Base-by-base conservation (phyloP, 2,113 vertebrate genomes). In the Phalacrocorax pelagicus region DNA sequence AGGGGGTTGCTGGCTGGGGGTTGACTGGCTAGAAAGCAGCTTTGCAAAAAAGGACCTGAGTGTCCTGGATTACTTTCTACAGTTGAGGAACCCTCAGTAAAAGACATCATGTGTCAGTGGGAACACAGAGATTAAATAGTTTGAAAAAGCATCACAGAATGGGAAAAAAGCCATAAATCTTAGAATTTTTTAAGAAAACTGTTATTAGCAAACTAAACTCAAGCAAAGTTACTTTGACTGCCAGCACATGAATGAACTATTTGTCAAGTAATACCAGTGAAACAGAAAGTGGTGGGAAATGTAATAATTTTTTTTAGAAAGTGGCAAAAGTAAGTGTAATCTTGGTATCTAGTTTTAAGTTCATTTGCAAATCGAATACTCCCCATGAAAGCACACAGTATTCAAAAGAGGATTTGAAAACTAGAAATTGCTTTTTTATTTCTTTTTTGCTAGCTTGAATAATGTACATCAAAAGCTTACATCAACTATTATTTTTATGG, bases 321-420 rank as follows among this genome's bases (percentile, higher is more conserved):
- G 55, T 86, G 8, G 5, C 14, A 93, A 71, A 81, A 70, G 14
- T 71, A 69, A 88, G 5, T 49, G 14, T 69, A 81, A 82, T 79
- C 66, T 82, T 70, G 11, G 32, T 86, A 58, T 84, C 55, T 86
- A 74, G 46, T 55, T 88, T 85, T 71, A 81, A 66, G 29, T 63
- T 95, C 42, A 81, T 92, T 96, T 92, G 52, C 46, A 95, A 96
- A 94, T 86, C 63, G 83, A 93, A 62, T 78, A 38, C 6, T 62
- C 51, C 59, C n/a, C 14, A 30, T 90, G 55, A 88, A 88, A 29
- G 58, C 81, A 81, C 7, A 40, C 3, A 24, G 26, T 88, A 69
- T 88, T 94, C 79, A 92, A 83, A 85, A 27, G 14, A 55, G 4
- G 42, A 58, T 93, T 71, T 71, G 23, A 92, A 92, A 86, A 73